These are phyloP conservation scores for Theocolax elegans DNA, from an alignment of 1,140 invertebrate species.

Conservation along the genomic window DNA sequence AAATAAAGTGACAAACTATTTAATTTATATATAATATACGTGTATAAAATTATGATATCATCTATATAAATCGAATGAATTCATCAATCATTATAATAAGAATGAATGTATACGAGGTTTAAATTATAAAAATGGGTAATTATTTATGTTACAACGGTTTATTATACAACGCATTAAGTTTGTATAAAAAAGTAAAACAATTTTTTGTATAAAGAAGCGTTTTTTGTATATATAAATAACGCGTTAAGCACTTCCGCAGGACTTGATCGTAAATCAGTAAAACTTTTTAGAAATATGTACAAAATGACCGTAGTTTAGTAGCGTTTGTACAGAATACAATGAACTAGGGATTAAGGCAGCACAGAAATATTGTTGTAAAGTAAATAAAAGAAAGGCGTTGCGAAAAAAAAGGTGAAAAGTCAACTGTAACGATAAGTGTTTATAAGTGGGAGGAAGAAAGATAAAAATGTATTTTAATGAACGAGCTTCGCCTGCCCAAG, in stretches of 20 bases:
- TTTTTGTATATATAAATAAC: constrained; percentile 7
- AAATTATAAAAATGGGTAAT: too few species aligned
- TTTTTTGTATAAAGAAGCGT: neutral
- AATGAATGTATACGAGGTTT: too few species aligned
- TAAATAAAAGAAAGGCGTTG: constrained; percentile 29
- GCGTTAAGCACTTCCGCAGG: constrained; percentile 6
- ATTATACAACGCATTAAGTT: too few species aligned
- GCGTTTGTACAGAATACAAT: constrained; percentile 62
- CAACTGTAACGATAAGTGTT: constrained; percentile 49
- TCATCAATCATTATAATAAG: too few species aligned
- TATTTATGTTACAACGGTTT: too few species aligned
- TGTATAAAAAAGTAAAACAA: too few species aligned
- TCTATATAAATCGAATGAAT: neutral
- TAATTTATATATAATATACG: too few species aligned
- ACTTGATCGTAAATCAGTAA: neutral
- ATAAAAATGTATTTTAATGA: constrained; percentile 62
- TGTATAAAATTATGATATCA: neutral
- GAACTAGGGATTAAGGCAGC: constrained; percentile 41
- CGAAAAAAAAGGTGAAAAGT: constrained; percentile 13
- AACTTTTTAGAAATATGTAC: constrained; percentile 48
- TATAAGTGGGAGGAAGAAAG: constrained; percentile 35
- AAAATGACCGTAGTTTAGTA: constrained; percentile 53
- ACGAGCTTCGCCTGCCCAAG: constrained; percentile 57
- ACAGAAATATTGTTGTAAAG: constrained; percentile 34
- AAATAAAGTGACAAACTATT: too few species aligned